Conservation (phyloP, 1,140 invertebrate genomes). For the Euglossa dilemma region DNA sequence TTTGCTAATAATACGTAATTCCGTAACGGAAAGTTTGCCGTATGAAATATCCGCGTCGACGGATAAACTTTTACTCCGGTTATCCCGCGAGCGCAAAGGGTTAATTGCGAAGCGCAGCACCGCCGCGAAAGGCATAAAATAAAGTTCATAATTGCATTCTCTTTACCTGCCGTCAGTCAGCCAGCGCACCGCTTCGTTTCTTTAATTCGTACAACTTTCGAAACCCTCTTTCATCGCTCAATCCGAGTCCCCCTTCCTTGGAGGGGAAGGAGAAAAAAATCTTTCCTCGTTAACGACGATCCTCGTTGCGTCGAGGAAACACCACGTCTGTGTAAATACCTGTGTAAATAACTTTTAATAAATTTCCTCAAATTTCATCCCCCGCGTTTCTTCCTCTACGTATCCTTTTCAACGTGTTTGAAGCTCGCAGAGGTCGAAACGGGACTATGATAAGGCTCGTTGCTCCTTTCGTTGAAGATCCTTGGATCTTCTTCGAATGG, state of each 20-base stretch:
- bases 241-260: neutral
- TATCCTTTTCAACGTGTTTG: no score
- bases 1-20: slow-evolving; percentile 34
- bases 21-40: slow-evolving; percentile 13
- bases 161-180: slow-evolving; percentile 2
- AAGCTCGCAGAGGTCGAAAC: no score
- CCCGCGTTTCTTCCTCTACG: no score
- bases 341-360: no score
- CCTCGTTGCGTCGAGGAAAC: neutral
- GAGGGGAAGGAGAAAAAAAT: neutral
- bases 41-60: slow-evolving; percentile 9
- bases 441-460: no score
- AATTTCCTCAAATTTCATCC: no score
- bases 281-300: neutral
- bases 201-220: slow-evolving; percentile 36
- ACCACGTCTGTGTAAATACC: neutral
- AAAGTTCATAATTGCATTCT: slow-evolving; percentile 50
- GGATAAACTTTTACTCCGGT: slow-evolving; percentile 19
- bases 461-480: no score
- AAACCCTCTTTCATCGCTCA: neutral
- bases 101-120: slow-evolving; percentile 30
- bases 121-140: slow-evolving; percentile 17
- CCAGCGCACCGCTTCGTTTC: slow-evolving; percentile 9
- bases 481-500: no score
- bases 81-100: slow-evolving; percentile 22